Conservation (phyloP, 1,140 invertebrate genomes). For the Drosophila sp. region DNA sequence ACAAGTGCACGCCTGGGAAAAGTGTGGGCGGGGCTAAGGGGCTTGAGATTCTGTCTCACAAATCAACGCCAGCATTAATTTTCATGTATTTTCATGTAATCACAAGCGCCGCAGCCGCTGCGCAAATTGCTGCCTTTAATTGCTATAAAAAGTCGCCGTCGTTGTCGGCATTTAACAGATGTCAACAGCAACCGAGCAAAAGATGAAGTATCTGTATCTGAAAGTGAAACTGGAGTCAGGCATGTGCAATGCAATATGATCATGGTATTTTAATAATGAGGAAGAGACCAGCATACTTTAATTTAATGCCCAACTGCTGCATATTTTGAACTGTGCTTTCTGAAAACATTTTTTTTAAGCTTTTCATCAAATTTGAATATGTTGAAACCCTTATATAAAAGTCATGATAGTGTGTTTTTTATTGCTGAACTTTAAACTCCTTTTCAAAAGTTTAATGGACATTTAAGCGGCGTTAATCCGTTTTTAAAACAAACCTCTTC, state of each 20-base stretch:
- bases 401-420: too few relatives aligned
- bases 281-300: conserved; percentile 7
- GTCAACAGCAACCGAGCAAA: conserved; percentile 26
- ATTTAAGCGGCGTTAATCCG: too few relatives aligned
- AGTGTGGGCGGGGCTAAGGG: neutral
- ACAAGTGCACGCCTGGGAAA: conserved; percentile 11
- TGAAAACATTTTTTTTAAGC: neutral
- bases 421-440: too few relatives aligned
- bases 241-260: conserved; percentile 11
- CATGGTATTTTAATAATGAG: conserved; percentile 33
- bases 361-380: neutral
- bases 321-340: neutral
- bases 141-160: conserved; percentile 38
- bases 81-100: conserved; percentile 39
- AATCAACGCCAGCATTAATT: conserved; percentile 46
- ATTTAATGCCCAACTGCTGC: neutral
- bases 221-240: conserved; percentile 1
- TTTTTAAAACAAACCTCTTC: too few relatives aligned
- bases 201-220: conserved; percentile 29
- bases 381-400: too few relatives aligned
- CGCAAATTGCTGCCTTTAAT: conserved; percentile 43
- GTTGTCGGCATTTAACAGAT: conserved; percentile 34
- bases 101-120: conserved; percentile 37
- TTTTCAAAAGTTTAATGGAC: too few relatives aligned
- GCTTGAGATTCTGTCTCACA: conserved; percentile 19